phyloP scores from a whole-genome alignment of 2,888 invertebrate genomes.

The Heliconius charithonia region DNA sequence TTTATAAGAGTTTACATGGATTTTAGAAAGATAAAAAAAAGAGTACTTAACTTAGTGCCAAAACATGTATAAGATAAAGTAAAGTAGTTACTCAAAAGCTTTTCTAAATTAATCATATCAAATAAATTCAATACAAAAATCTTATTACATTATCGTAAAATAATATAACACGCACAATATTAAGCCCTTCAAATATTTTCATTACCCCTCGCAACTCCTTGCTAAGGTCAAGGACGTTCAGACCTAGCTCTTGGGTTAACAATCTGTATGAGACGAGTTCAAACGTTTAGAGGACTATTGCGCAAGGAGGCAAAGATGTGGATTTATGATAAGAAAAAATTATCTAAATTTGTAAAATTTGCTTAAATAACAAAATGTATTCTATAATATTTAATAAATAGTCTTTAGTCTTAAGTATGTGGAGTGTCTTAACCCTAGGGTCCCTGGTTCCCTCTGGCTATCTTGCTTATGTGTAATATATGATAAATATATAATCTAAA shows the following conservation, averaged over 20 bases:
- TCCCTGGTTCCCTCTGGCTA: too few species aligned
- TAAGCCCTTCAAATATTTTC: conserved; percentile 27
- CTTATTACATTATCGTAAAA: background rate
- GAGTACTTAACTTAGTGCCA: background rate
- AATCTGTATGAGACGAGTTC: conserved; percentile 30
- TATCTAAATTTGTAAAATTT: background rate
- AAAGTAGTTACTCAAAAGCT: background rate
- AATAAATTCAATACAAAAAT: background rate
- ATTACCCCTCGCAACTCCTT: conserved; percentile 20
- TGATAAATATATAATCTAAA: too few species aligned
- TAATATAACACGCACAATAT: conserved; percentile 2
- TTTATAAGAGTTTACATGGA: too few species aligned
- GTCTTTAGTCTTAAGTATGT: too few species aligned
- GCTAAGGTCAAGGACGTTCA: conserved; percentile 29
- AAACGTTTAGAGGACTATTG: conserved; percentile 22
- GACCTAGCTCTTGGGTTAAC: conserved; percentile 20
- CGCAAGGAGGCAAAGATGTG: background rate
- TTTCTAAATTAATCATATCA: conserved; percentile 5
- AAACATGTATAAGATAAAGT: background rate
- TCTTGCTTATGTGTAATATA: too few species aligned
- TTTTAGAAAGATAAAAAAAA: too few species aligned
- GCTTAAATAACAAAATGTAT: too few species aligned
- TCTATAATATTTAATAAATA: too few species aligned
- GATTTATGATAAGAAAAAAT: background rate
- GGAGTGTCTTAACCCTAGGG: too few species aligned